Percentiles rank a stretch among this genome's conserved stretches.
These are phyloP conservation scores for Mormyrus proboscirostris DNA, from an alignment of 2,797 vertebrate genomes.

Conservation along the genomic window DNA sequence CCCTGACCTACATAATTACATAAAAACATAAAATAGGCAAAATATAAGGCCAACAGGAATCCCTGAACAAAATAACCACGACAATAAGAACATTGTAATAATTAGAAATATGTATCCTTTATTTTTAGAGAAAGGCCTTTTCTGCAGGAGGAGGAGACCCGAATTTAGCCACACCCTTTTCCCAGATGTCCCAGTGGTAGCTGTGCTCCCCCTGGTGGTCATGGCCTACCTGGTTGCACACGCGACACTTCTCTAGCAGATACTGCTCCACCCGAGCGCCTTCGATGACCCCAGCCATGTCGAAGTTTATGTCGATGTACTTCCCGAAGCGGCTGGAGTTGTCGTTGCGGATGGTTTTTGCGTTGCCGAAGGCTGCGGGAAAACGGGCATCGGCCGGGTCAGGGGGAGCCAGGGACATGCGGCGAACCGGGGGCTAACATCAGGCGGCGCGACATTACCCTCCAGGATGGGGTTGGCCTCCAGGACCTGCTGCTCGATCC, in stretches of 20 bases:
- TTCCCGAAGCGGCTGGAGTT: slow-evolving; percentile 98
- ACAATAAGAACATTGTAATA: background rate
- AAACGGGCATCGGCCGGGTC: background rate
- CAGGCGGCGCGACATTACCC: slow-evolving; percentile 55
- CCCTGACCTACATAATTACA: background rate
- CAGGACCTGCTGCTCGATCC: slow-evolving; percentile 93
- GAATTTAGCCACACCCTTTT: background rate
- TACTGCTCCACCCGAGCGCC: slow-evolving; percentile 89
- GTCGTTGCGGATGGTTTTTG: slow-evolving; percentile 89
- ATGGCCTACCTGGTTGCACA: slow-evolving; percentile 80
- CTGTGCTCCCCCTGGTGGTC: background rate
- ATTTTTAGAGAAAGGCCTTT: background rate
- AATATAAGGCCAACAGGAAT: background rate
- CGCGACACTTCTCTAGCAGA: slow-evolving; percentile 91
- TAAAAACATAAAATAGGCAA: background rate
- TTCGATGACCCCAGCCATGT: slow-evolving; percentile 71
- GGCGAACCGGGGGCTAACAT: background rate
- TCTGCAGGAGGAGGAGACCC: background rate
- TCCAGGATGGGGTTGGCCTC: slow-evolving; percentile 94
- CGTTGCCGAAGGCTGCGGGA: slow-evolving; percentile 85
- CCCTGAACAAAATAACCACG: background rate
- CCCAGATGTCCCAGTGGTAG: background rate
- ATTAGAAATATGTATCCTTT: background rate
- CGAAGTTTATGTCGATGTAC: slow-evolving; percentile 87
- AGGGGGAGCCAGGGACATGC: background rate